These are phyloP conservation scores for Cactoblastis cactorum DNA, from an alignment of 2,888 invertebrate species.

Conservation along the genomic window DNA sequence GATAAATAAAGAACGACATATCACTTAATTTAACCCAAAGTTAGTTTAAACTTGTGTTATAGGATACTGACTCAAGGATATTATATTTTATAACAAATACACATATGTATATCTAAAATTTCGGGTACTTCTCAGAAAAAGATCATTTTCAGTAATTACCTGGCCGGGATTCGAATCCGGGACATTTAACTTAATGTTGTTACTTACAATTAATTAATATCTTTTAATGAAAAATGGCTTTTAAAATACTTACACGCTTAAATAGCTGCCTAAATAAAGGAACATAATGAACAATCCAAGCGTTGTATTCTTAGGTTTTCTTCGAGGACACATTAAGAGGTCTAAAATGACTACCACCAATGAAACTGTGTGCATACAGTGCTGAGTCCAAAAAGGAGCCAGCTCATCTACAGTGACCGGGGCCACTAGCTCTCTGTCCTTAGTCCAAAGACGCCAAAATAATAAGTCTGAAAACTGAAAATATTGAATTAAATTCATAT, in stretches of 20 bases:
- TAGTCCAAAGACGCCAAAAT: constrained; percentile 63
- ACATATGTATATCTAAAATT: too few species aligned
- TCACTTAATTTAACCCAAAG: too few species aligned
- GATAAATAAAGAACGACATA: not conserved
- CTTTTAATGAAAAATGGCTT: too few species aligned
- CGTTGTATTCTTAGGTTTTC: constrained; percentile 41
- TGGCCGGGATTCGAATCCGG: too few species aligned
- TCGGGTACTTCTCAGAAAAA: too few species aligned
- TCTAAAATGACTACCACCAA: constrained; percentile 49
- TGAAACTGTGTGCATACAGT: constrained; percentile 61
- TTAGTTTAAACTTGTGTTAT: too few species aligned
- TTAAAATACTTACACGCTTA: constrained; percentile 44
- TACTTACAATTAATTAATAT: too few species aligned
- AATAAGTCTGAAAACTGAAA: constrained; percentile 60
- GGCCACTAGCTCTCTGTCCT: constrained; percentile 46
- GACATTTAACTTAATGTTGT: too few species aligned
- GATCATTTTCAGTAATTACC: too few species aligned
- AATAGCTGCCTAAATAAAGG: constrained; percentile 38
- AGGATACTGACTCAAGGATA: too few species aligned
- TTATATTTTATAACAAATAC: too few species aligned
- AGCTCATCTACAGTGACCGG: constrained; percentile 43
- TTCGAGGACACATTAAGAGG: constrained; percentile 45
- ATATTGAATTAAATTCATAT: not conserved
- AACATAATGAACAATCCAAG: constrained; percentile 36
- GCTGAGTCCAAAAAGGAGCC: constrained; percentile 58